Evolutionary conservation across 2,113 vertebrate species (phyloP).

Genomic region (Muscicapa adusta): DNA sequence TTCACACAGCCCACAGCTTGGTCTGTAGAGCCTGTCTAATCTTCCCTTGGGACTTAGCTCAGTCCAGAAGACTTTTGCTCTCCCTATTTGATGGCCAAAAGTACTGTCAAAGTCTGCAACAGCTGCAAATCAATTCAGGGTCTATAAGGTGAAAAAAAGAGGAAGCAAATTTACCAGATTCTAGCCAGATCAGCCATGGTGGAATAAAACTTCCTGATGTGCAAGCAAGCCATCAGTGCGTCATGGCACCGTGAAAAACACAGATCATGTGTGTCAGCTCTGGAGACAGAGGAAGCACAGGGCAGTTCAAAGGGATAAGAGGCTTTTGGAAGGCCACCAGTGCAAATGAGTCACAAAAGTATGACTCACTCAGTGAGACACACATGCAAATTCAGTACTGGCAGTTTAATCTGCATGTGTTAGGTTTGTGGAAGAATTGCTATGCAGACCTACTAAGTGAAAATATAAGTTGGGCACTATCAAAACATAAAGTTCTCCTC

Average conservation of each 20-base stretch:
- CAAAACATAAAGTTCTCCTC: not conserved
- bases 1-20: not conserved
- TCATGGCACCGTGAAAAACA: conserved; percentile 1
- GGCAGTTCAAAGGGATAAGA: conserved; percentile 11
- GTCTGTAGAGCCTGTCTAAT: not conserved
- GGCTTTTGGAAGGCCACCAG: conserved; percentile 37
- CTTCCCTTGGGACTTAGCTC: not conserved
- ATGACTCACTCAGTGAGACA: conserved; percentile 17
- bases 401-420: not conserved
- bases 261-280: not conserved
- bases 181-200: not conserved
- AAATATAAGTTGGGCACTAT: not conserved
- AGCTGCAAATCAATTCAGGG: not conserved
- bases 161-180: not conserved
- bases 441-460: not conserved
- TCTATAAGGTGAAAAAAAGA: not conserved
- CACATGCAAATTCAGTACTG: not conserved
- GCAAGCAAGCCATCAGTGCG: not conserved
- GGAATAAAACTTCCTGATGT: not conserved
- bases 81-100: not conserved
- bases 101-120: not conserved
- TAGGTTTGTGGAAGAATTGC: not conserved
- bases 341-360: conserved; percentile 42
- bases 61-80: not conserved
- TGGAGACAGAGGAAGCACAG: not conserved